phyloP scores from a whole-genome alignment of 2,888 invertebrate genomes.

The Cheilosia impressa region DNA sequence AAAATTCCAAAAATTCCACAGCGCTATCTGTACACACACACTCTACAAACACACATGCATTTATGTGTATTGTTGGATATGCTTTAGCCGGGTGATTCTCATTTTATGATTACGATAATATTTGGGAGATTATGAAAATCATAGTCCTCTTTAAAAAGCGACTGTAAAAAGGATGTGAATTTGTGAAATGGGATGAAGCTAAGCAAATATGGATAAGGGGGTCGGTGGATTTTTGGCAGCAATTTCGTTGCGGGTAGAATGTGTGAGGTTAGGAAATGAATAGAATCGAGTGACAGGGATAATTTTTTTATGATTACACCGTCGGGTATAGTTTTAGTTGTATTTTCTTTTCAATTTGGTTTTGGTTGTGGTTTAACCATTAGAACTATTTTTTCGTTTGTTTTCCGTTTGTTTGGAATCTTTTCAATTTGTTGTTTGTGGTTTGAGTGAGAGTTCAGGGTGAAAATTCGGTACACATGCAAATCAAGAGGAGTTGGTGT shows the following conservation, averaged over 20 bases:
- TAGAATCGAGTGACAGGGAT: slow-evolving; percentile 41
- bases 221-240: slow-evolving; percentile 44
- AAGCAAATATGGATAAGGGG: neutral
- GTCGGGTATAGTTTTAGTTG: slow-evolving; percentile 22
- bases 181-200: slow-evolving; percentile 22
- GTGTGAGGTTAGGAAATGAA: slow-evolving; percentile 41
- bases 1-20: slow-evolving; percentile 10
- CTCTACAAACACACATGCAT: neutral
- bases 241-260: slow-evolving; percentile 5
- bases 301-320: slow-evolving; percentile 41
- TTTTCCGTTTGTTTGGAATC: neutral
- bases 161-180: slow-evolving; percentile 28
- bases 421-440: slow-evolving; percentile 2
- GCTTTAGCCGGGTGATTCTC: slow-evolving; percentile 34
- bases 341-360: neutral
- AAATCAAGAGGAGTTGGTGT: slow-evolving; percentile 12
- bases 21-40: neutral
- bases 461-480: neutral
- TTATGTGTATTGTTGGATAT: neutral
- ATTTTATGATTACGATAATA: slow-evolving; percentile 70
- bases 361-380: neutral
- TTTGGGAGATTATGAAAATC: slow-evolving; percentile 50
- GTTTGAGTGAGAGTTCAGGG: neutral
- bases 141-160: slow-evolving; percentile 33
- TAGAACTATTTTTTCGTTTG: slow-evolving; percentile 1